These are phyloP conservation scores for Clitarchus hookeri DNA, from an alignment of 2,888 invertebrate species.

Conservation along the genomic window DNA sequence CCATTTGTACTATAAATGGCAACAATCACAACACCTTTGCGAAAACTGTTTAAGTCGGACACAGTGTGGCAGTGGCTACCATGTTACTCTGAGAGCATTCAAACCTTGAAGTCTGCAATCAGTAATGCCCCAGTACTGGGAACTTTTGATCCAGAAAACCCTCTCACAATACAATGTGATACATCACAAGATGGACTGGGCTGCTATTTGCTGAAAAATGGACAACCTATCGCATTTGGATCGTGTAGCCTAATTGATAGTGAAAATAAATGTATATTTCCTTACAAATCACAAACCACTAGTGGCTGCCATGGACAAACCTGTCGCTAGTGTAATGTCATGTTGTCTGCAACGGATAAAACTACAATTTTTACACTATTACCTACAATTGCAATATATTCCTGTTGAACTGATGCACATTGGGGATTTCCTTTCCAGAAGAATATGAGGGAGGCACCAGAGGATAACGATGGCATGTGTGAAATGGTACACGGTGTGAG, in stretches of 20 bases:
- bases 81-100: constrained; percentile 15
- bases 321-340: no score
- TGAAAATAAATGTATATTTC: constrained; percentile 42
- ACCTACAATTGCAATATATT: neutral
- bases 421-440: neutral
- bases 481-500: neutral
- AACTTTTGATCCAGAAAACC: constrained; percentile 35
- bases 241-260: constrained; percentile 46
- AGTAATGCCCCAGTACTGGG: constrained; percentile 36
- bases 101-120: constrained; percentile 17
- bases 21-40: constrained; percentile 30
- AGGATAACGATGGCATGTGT: neutral
- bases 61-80: neutral
- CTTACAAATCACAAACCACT: constrained; percentile 30
- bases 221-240: constrained; percentile 50
- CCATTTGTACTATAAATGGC: constrained; percentile 27
- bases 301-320: constrained; percentile 10
- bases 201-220: constrained; percentile 45
- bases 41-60: constrained; percentile 27
- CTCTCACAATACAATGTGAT: constrained; percentile 42
- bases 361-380: neutral
- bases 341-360: neutral
- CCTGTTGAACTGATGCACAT: neutral
- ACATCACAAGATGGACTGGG: constrained; percentile 22
- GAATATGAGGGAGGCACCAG: neutral